These are phyloP conservation scores for Phyllotreta cruciferae DNA, from an alignment of 2,888 invertebrate species.

Conservation along the genomic window DNA sequence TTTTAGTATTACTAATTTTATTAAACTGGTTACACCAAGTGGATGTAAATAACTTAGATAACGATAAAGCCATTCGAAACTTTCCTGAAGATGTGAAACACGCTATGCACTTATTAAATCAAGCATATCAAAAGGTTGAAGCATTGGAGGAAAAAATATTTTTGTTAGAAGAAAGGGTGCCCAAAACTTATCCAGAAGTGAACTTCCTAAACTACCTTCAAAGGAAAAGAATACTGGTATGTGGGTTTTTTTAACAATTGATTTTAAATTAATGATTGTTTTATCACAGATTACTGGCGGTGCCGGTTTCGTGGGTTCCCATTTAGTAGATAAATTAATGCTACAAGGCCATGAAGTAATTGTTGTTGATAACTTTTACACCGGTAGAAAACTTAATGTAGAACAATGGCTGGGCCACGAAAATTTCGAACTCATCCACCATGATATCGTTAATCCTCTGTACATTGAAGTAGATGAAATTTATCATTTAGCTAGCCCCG, in stretches of 20 bases:
- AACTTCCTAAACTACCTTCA: constrained; percentile 91
- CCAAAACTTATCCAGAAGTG: constrained; percentile 89
- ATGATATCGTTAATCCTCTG: constrained; percentile 97
- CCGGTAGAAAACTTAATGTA: constrained; percentile 94
- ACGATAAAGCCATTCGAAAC: constrained; percentile 39
- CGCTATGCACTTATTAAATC: constrained; percentile 58
- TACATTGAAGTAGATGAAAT: constrained; percentile 98
- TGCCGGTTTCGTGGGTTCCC: constrained; percentile 99
- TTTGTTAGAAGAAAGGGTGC: constrained; percentile 74
- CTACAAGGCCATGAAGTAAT: constrained; percentile 94
- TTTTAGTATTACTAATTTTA: constrained; percentile 38
- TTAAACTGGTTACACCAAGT: constrained; percentile 52
- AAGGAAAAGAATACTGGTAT: constrained; percentile 88
- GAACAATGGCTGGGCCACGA: constrained; percentile 99
- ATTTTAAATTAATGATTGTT: too few relatives aligned
- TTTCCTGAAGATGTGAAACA: constrained; percentile 47
- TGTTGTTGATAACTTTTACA: constrained; percentile 98
- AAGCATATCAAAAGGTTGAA: constrained; percentile 70
- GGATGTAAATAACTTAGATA: constrained; percentile 34
- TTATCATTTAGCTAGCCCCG: constrained; percentile 98
- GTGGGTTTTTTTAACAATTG: too few relatives aligned
- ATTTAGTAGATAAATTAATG: constrained; percentile 95
- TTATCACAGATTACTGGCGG: constrained; percentile 84
- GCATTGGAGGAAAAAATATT: constrained; percentile 76
- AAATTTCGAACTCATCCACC: constrained; percentile 98